A percentile compares a stretch with the other conserved stretches of the same genome.
Evolutionary conservation across 92 coral and sea anemone genomes (phyloP).

Genomic region (Paramuricea clavata): DNA sequence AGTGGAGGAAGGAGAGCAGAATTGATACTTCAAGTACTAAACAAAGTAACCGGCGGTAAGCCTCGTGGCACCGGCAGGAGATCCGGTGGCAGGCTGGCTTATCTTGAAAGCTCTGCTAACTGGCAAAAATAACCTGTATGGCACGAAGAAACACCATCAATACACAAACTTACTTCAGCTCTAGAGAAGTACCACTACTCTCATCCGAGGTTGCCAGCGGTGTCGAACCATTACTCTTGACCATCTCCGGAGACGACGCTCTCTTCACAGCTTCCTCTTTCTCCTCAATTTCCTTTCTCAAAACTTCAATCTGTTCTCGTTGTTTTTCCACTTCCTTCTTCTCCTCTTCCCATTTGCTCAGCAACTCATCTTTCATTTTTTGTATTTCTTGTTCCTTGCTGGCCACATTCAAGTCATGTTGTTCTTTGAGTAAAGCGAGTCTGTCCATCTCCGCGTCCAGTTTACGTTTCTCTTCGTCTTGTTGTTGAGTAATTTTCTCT

Average conservation of each 20-base stretch:
- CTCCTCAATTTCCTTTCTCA: constrained; percentile 85
- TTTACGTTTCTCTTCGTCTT: constrained; percentile 87
- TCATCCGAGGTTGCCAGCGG: constrained; percentile 20
- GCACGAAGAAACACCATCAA: not conserved
- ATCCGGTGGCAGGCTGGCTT: too few species aligned
- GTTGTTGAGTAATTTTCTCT: constrained; percentile 86
- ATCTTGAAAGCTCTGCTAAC: too few species aligned
- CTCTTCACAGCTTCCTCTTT: constrained; percentile 67
- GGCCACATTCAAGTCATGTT: constrained; percentile 86
- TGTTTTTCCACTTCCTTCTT: constrained; percentile 88
- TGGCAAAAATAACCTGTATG: too few species aligned
- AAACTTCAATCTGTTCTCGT: constrained; percentile 88
- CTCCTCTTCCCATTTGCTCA: constrained; percentile 88
- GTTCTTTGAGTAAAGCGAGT: constrained; percentile 86
- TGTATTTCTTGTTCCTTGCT: constrained; percentile 89
- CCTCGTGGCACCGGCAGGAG: too few species aligned
- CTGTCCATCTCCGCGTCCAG: constrained; percentile 95
- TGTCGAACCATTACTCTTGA: not conserved
- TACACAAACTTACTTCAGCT: not conserved
- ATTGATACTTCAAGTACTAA: too few species aligned
- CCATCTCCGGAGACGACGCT: constrained; percentile 3
- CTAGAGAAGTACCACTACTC: not conserved
- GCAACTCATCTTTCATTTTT: constrained; percentile 88
- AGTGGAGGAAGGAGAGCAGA: too few species aligned
- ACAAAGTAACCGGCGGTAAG: too few species aligned